Evolutionary conservation across 2,113 vertebrate species (phyloP).

Genomic region (Ia io): DNA sequence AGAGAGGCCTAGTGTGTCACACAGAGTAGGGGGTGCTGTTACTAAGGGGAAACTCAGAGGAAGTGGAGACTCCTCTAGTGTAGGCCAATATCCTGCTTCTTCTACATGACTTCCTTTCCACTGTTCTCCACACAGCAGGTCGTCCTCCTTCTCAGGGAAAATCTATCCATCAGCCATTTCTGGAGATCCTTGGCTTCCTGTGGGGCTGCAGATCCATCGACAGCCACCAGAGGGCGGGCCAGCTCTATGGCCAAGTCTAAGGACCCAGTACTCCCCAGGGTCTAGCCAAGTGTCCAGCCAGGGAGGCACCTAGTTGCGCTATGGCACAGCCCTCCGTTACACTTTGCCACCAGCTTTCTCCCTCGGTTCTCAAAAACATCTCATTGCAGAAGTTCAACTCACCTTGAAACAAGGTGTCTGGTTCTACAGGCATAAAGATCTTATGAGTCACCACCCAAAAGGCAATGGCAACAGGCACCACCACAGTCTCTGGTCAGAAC

Average conservation of each 20-base stretch:
- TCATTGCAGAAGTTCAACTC: neutral
- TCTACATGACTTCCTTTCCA: neutral
- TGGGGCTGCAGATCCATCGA: neutral
- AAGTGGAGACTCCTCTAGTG: neutral
- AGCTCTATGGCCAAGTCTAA: neutral
- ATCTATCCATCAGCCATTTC: neutral
- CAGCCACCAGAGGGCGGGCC: constrained; percentile 59
- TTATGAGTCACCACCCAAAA: neutral
- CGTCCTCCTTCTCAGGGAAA: neutral
- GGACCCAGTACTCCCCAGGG: neutral
- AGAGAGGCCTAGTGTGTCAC: neutral
- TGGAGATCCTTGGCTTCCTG: neutral
- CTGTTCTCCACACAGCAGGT: neutral
- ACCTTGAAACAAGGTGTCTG: neutral
- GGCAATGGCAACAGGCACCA: neutral
- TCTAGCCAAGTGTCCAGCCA: neutral
- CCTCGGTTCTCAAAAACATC: neutral
- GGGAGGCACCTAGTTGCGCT: neutral
- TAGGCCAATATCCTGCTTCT: neutral
- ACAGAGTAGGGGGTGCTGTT: neutral
- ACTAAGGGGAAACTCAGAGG: neutral
- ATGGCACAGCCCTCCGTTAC: accelerated
- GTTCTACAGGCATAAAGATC: neutral
- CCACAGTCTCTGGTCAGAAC: neutral
- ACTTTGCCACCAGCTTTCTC: neutral